phyloP scores from a whole-genome alignment of 2,888 invertebrate genomes.

The Andrena praecox region DNA sequence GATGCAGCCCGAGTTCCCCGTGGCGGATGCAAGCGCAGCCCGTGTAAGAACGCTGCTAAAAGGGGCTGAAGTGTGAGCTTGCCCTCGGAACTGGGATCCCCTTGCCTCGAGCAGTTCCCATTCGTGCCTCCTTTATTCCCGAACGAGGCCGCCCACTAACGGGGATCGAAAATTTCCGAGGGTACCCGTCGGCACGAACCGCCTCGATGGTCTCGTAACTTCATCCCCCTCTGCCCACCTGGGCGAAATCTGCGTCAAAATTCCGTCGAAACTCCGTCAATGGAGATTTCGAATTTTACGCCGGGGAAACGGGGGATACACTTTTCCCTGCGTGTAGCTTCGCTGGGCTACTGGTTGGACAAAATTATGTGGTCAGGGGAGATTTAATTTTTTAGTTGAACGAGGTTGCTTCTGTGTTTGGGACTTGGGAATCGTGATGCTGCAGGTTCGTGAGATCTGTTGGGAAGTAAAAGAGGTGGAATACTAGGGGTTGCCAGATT shows the following conservation, averaged over 20 bases:
- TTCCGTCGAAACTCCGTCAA: not conserved
- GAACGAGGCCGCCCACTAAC: conserved; percentile 27
- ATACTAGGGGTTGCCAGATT: not conserved
- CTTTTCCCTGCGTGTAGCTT: not conserved
- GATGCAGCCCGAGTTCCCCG: conserved; percentile 34
- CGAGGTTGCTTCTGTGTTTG: too few species aligned
- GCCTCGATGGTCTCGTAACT: conserved; percentile 26
- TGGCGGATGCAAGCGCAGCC: conserved; percentile 9
- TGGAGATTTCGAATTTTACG: conserved; percentile 11
- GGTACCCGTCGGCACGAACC: conserved; percentile 16
- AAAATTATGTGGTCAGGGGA: too few species aligned
- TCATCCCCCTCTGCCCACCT: not conserved
- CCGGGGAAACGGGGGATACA: not conserved
- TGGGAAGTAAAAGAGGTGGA: too few species aligned
- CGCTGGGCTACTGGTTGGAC: not conserved
- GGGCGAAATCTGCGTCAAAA: not conserved
- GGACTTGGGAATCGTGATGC: too few species aligned
- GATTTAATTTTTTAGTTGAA: too few species aligned
- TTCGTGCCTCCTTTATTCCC: conserved; percentile 20
- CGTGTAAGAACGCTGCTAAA: conserved; percentile 32
- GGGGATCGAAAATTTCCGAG: conserved; percentile 41
- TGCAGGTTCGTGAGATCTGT: too few species aligned
- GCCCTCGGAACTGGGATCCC: conserved; percentile 24
- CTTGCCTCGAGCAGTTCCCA: conserved; percentile 24
- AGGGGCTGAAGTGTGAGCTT: conserved; percentile 39